phyloP scores from a whole-genome alignment of 2,797 vertebrate genomes.

The Erithacus rubecula region DNA sequence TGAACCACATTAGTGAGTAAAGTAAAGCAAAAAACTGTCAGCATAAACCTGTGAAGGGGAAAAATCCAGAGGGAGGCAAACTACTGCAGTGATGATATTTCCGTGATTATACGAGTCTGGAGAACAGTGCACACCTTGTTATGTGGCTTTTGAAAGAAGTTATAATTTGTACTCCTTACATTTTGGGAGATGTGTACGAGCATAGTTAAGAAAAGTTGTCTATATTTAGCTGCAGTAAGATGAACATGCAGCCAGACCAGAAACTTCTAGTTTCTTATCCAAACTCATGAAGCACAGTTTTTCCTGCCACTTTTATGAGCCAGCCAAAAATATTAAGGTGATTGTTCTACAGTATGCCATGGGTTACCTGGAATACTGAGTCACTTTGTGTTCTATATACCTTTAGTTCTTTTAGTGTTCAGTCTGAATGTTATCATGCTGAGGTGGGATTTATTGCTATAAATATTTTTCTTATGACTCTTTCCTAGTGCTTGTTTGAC shows the following conservation, averaged over 20 bases:
- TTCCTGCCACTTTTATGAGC: not conserved
- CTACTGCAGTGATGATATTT: constrained; percentile 19
- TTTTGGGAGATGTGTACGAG: not conserved
- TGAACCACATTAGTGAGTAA: constrained; percentile 17
- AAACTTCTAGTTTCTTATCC: not conserved
- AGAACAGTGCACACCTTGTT: constrained; percentile 60
- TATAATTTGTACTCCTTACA: not conserved
- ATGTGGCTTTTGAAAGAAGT: not conserved
- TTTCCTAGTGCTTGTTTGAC: constrained; percentile 8
- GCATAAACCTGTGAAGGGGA: constrained; percentile 10
- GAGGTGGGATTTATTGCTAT: constrained; percentile 43
- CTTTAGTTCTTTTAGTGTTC: not conserved
- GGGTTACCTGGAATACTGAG: constrained; percentile 17
- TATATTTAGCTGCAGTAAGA: not conserved
- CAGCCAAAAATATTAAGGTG: not conserved
- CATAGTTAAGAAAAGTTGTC: not conserved
- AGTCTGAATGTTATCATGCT: constrained; percentile 27
- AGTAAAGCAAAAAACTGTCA: constrained; percentile 31
- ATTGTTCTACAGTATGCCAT: not conserved
- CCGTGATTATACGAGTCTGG: not conserved
- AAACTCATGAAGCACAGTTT: not conserved
- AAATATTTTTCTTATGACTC: constrained; percentile 58
- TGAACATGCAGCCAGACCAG: not conserved
- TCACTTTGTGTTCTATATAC: not conserved
- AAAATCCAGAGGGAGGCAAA: constrained; percentile 43